Evolutionary conservation across 2,797 vertebrate species (phyloP), one percentile per base, ranked within the genome.

Genomic region (Diglossa cyanea): DNA sequence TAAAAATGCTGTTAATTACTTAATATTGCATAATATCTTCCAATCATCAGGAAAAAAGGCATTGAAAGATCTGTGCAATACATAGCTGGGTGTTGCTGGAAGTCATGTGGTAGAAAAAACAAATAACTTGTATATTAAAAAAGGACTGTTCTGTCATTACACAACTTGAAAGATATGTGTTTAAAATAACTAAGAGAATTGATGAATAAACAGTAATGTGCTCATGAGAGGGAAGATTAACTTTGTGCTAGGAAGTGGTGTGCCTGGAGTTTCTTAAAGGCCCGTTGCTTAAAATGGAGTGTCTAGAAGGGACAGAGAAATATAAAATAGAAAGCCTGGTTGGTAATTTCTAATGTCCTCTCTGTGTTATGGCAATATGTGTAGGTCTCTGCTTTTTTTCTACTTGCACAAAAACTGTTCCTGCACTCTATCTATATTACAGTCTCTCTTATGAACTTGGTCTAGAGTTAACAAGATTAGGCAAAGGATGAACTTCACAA

Each of bases 101-200:
- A 77, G 73, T 88, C 68, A 62, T 47, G 82, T 51, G 82, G 57
- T 45, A 86, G 65, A 61, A 57, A 74, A 88, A 93, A 37, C 13
- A 45, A 89, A 55, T 75, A 86, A 83, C 51, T 58, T 35, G 31
- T 94, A 58, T 91, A 84, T 93, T 91, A 80, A 58, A 57, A 87
- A 62, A 89, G 15, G 47, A 70, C 70, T 48, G 42, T 58, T 57
- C 47, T 93, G 81, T 87, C 84, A 92, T 93, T 91, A 92, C 78
- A 75, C 75, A 84, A 35, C 58, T 88, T 83, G 85, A 94, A 94
- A 95, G 88, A 88, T 80, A 92, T 26, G 44, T 31, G n/a, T 94
- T 95, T 90, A 92, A 86, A 95, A 75, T 88, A 88, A 63, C 58
- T 84, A 77, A 65, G 57, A 83, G 84, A 65, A 90, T 48, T 68